These are phyloP conservation scores for Sciurus niger DNA, from an alignment of 2,113 vertebrate species.

Conservation along the genomic window DNA sequence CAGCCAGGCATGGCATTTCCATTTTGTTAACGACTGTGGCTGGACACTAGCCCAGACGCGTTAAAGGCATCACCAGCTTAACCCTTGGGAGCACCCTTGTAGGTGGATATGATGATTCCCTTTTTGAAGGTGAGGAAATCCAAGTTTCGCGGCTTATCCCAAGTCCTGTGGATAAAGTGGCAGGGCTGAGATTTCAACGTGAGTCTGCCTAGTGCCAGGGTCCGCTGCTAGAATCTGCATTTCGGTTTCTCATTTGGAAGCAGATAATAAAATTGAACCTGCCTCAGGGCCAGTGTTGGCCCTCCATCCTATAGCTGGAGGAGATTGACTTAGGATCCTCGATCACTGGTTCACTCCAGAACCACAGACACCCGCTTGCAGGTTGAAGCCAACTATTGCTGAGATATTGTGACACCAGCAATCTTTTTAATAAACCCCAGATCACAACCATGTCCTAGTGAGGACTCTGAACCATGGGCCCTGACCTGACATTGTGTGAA, in stretches of 20 bases:
- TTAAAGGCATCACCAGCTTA: not conserved
- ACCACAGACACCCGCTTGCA: not conserved
- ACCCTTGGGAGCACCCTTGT: not conserved
- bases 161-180: not conserved
- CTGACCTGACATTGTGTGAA: not conserved
- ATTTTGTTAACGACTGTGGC: not conserved
- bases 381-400: not conserved
- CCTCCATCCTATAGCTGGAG: not conserved
- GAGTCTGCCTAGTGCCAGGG: not conserved
- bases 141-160: not conserved
- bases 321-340: not conserved
- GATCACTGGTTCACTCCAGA: not conserved
- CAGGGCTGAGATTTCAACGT: not conserved
- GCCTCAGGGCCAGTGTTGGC: not conserved
- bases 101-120: accelerated
- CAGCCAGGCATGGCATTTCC: accelerated
- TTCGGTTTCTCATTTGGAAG: not conserved
- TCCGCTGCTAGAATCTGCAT: not conserved
- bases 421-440: not conserved
- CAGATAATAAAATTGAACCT: not conserved
- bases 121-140: no score
- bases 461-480: not conserved
- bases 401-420: not conserved
- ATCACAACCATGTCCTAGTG: not conserved
- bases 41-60: accelerated